Evolutionary conservation across 1,140 invertebrate genomes (phyloP).

Genomic region (Lamellibrachia luymesi): DNA sequence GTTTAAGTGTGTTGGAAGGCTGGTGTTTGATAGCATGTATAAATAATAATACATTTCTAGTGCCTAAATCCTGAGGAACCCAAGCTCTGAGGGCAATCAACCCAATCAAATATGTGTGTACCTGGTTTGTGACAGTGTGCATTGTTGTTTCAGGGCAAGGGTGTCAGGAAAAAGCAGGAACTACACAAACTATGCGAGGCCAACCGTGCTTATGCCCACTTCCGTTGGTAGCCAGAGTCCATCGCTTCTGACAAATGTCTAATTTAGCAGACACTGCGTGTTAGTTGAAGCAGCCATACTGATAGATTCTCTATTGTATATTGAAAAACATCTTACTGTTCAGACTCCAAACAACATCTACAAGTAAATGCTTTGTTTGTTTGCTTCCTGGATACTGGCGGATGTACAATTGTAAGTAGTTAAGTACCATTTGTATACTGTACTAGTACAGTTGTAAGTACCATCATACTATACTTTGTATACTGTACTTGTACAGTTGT

Average conservation of each 20-base stretch:
- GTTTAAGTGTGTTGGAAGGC: no score
- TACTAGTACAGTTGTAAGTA: background rate
- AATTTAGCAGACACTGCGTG: background rate
- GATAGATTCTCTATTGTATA: background rate
- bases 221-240: slow-evolving; percentile 38
- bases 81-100: no score
- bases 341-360: background rate
- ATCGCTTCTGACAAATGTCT: background rate
- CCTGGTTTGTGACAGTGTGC: slow-evolving; percentile 19
- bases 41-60: no score
- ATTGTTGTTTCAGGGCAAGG: slow-evolving; percentile 50
- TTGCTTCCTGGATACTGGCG: background rate
- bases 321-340: background rate
- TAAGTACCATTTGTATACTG: background rate
- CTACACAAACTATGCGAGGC: slow-evolving; percentile 58
- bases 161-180: slow-evolving; percentile 58
- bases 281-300: background rate
- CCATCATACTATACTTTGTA: no score
- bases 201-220: slow-evolving; percentile 59
- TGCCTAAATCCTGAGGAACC: no score
- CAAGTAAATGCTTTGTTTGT: background rate
- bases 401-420: background rate
- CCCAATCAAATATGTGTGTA: no score
- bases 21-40: no score
- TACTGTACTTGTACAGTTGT: background rate